Evolutionary conservation across 2,888 invertebrate species (phyloP), one percentile per base, ranked within the genome.

Genomic region (Tinea pellionella): DNA sequence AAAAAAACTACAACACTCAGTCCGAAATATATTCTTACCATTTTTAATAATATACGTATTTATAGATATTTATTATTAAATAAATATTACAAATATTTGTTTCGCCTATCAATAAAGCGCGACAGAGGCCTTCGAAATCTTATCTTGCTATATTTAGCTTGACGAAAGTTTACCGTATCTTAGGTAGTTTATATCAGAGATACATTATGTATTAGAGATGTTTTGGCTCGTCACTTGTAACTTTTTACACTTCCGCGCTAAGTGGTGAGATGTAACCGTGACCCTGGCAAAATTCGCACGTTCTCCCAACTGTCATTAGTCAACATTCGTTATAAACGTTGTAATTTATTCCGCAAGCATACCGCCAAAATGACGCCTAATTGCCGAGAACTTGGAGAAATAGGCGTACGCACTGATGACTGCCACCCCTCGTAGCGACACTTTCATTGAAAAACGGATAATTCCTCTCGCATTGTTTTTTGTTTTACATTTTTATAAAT

Each of bases 321-420:
- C 59, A 53, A 47, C 43, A 61, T 62, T 60, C 47, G 55, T 30
- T 61, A 60, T 57, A 13, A 43, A 57, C 57, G 19, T 61, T 51
- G 65, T 76, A 76, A 76, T 75, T 75, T 76, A 77, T 78, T 76
- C 75, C 56, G 61, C 61, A 65, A 65, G 69, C 70, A 71, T 61
- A 65, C 65, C 64, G 65, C 62, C 66, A 66, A 65, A 73, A 70
- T 69, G 69, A 70, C 65, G 67, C 66, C 73, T 77, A 77, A 78
- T 77, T 78, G 73, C 70, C 68, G 68, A 65, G 66, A 71, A 78
- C 72, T 75, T 75, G 53, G 18, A 53, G 51, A 53, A 60, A 62
- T 61, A 60, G 56, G 47, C 61, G 56, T 57, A 71, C 69, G 69
- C 71, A 69, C 66, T 64, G 68, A 67, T 64, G 65, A 70, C 53